Percentiles rank a stretch among this genome's conserved stretches.
These are phyloP conservation scores for Leontopithecus rosalia DNA, from an alignment of 2,797 vertebrate genomes.

Conservation along the genomic window DNA sequence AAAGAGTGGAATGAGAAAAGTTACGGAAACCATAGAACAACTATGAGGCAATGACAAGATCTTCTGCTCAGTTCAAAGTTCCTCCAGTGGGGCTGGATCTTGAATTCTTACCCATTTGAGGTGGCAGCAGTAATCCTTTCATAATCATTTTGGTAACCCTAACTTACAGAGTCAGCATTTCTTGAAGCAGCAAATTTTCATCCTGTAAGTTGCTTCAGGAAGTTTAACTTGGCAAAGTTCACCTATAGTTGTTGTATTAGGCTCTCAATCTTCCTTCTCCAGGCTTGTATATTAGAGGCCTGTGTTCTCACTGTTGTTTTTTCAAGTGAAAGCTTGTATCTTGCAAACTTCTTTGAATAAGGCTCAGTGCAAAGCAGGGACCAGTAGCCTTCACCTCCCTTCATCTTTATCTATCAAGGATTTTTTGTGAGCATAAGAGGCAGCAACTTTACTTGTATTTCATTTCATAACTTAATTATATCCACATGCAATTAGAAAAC, in stretches of 20 bases:
- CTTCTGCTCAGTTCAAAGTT: constrained; percentile 5
- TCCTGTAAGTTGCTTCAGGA: constrained; percentile 18
- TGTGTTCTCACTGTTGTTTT: not conserved
- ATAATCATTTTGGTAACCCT: not conserved
- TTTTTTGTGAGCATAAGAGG: not conserved
- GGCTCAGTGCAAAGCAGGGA: not conserved
- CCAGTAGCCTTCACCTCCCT: not conserved
- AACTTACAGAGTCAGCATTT: constrained; percentile 38
- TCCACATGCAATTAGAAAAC: not conserved
- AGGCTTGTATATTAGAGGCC: not conserved
- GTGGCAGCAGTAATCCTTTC: not conserved
- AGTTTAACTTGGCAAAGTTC: constrained; percentile 52
- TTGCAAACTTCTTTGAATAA: not conserved
- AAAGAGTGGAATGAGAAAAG: not conserved
- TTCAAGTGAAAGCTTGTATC: not conserved
- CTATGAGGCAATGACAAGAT: not conserved
- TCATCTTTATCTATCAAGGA: not conserved
- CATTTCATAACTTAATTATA: not conserved
- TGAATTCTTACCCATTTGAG: not conserved
- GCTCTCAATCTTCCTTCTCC: not conserved
- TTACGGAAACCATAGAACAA: not conserved
- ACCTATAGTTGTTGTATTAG: not conserved
- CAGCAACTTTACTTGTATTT: not conserved
- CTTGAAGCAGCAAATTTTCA: constrained; percentile 52
- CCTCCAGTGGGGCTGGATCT: not conserved